Base-by-base conservation (phyloP, 2,113 vertebrate species). In the Alethe diademata region DNA sequence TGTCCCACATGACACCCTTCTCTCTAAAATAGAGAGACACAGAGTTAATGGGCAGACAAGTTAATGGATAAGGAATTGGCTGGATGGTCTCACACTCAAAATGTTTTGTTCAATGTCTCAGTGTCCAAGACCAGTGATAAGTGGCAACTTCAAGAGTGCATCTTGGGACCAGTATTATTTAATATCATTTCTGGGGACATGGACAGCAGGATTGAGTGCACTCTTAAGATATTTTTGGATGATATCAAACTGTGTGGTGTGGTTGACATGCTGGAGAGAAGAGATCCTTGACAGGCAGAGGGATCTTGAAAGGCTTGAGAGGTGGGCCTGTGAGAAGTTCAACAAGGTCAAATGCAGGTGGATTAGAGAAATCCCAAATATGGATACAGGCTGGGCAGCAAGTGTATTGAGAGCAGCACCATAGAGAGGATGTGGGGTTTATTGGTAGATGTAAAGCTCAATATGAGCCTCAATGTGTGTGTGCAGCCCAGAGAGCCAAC, bases 131-230 rank as follows among this genome's bases (percentile, higher is more conserved):
- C 8, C n/a, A 26, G 24, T 16, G 14, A 19, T 4, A 48, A 51
- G 3, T 0, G 0, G 11, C 6, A 31, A 13, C 20, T 19, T 35
- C 28, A 31, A 24, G 50, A 17, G 2, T 64, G 16, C 3, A 6
- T 38, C 15, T 0, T 58, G 16, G 16, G 14, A 65, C 9, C 11
- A 26, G 11, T n/a, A n/a, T 8, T 48, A 28, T 18, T 36, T 36
- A 36, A 20, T 26, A 33, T 23, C 5, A 36, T 28, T 42, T 75
- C 16, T 6, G 6, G 26, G 12, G 12, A 56, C 12, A 19, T 20
- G 12, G 22, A 31, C 31, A 24, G 8, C 8, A 42, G 22, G 9
- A 36, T 14, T 42, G 35, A 42, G 26, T 28, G 8, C 10, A 17
- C 3, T 61, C 9, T 50, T 29, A 70, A 22, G 1, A 35, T 56